Percentiles rank a stretch among this genome's conserved stretches.
phyloP scores from a whole-genome alignment of 2,113 vertebrate species.

The Cairina moschata region DNA sequence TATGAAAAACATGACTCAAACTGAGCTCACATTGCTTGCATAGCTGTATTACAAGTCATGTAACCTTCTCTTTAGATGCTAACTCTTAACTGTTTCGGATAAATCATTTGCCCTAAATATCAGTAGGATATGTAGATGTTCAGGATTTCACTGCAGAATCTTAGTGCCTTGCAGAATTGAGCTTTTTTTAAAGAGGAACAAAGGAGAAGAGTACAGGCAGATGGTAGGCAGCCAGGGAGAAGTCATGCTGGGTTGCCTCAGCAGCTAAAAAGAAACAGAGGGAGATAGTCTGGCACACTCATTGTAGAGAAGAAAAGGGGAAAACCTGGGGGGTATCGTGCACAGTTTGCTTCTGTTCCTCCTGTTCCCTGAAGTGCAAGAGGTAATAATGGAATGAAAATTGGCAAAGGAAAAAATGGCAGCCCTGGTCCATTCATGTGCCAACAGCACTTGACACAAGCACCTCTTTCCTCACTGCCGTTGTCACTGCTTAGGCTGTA shows the following conservation, averaged over 20 bases:
- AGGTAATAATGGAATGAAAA: not conserved
- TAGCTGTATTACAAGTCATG: not conserved
- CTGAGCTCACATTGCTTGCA: not conserved
- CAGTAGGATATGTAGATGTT: not conserved
- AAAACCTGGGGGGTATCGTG: not conserved
- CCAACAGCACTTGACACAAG: not conserved
- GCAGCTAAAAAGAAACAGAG: not conserved
- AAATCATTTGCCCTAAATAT: not conserved
- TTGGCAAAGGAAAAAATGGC: not conserved
- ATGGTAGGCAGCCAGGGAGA: constrained; percentile 17
- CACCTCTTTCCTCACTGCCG: not conserved
- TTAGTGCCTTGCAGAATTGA: not conserved
- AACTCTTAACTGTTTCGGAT: not conserved
- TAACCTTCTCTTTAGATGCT: not conserved
- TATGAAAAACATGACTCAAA: not conserved
- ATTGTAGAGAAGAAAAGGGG: not conserved
- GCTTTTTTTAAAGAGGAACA: not conserved
- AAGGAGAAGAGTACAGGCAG: not conserved
- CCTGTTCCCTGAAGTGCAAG: not conserved
- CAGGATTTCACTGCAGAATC: not conserved
- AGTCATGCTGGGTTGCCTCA: not conserved
- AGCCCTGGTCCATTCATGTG: not conserved
- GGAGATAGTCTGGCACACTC: not conserved
- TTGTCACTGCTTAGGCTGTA: not conserved
- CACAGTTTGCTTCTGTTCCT: not conserved